phyloP scores from a whole-genome alignment of 2,888 invertebrate species.

The Polydrusus tereticollis region DNA sequence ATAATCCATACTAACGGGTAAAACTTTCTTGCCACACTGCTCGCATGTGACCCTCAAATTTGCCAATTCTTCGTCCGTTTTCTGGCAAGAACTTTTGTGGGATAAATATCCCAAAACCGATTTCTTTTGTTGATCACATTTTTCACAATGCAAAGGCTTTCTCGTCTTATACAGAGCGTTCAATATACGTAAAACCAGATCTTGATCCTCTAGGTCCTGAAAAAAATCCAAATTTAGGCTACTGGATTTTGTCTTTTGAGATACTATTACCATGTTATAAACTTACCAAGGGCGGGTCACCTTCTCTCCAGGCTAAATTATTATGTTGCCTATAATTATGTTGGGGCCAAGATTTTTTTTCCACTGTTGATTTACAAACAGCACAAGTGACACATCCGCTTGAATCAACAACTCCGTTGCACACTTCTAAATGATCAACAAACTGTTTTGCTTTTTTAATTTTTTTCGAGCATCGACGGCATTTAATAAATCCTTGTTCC shows the following conservation, averaged over 20 bases:
- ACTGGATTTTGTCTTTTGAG: too few species aligned
- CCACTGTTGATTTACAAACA: conserved; percentile 67
- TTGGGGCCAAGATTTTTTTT: conserved; percentile 65
- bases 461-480: conserved; percentile 25
- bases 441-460: conserved; percentile 23
- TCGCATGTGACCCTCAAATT: conserved; percentile 69
- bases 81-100: conserved; percentile 74
- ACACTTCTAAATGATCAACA: conserved; percentile 50
- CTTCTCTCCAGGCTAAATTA: conserved; percentile 72
- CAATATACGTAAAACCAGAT: conserved; percentile 67
- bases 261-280: too few species aligned
- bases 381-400: conserved; percentile 64
- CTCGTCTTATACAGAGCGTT: conserved; percentile 66
- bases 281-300: conserved; percentile 70
- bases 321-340: conserved; percentile 72
- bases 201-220: conserved; percentile 70
- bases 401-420: conserved; percentile 46
- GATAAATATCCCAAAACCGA: conserved; percentile 74
- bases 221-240: too few species aligned
- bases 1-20: conserved; percentile 72
- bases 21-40: conserved; percentile 70
- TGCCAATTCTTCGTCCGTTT: conserved; percentile 69
- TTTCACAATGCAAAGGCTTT: conserved; percentile 69
- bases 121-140: conserved; percentile 68
- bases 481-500: conserved; percentile 42